These are phyloP conservation scores for Paracentrotus lividus DNA, from an alignment of 53 echinoderm and acorn worm genomes.

Conservation along the genomic window DNA sequence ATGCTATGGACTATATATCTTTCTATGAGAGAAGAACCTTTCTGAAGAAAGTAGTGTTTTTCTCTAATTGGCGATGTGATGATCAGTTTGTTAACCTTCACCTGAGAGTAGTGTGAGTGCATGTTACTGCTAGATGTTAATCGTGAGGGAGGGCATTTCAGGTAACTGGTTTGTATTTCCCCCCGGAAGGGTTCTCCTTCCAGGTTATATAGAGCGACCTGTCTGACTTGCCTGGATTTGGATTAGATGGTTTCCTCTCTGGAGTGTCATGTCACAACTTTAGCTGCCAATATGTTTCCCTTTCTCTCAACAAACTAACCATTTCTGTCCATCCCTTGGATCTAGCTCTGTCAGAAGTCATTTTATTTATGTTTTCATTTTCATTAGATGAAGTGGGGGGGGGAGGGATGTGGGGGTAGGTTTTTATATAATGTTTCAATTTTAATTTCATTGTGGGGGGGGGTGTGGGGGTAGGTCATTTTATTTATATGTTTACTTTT, in stretches of 20 bases:
- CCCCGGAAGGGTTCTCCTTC: constrained; percentile 49
- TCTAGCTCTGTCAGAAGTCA: neutral
- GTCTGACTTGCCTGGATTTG: constrained; percentile 53
- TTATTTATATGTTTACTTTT: no score
- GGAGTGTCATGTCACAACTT: constrained; percentile 49
- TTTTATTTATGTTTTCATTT: no score
- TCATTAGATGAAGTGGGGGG: no score
- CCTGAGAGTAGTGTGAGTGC: neutral
- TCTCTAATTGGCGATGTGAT: neutral
- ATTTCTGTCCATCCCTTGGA: neutral
- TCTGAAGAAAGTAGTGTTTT: neutral
- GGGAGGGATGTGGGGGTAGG: no score
- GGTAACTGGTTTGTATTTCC: constrained; percentile 51
- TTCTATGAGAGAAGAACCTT: neutral
- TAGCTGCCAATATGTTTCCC: constrained; percentile 22
- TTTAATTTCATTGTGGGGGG: neutral
- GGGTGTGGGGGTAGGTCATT: neutral
- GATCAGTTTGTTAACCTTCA: neutral
- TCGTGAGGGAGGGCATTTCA: constrained; percentile 1
- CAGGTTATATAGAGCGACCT: constrained; percentile 36
- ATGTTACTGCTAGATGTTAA: constrained; percentile 11
- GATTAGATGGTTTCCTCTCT: constrained; percentile 21
- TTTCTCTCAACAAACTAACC: constrained; percentile 48
- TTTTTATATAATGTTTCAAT: neutral
- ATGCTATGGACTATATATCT: no score